Base-by-base conservation (phyloP, 2,113 vertebrate genomes). In the Paramisgurnus dabryanus region DNA sequence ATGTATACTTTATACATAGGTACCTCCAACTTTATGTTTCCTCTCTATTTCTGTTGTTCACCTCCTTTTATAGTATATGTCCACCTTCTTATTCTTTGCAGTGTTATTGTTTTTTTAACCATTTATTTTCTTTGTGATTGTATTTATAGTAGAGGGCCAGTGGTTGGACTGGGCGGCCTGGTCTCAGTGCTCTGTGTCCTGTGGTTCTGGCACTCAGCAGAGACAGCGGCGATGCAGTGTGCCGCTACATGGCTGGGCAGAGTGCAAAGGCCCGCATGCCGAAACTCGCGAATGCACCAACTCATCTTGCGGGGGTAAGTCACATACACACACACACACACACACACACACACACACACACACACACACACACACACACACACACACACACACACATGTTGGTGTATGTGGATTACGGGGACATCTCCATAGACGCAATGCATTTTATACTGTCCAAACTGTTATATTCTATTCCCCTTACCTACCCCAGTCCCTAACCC, bases 81-180 rank as follows among this genome's bases (percentile, higher is more conserved):
- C 22, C 22, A 22, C 22, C 22, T 22, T 22, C 22, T 22, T 22
- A 22, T 22, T 22, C 22, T 22, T 22, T 22, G 22, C 22, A 22
- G 22, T 22, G 22, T 22, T 22, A 22, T 22, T 22, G 22, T 22
- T 22, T 22, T 22, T 22, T 22, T 22, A 22, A 22, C 22, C 22
- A 22, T 22, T 22, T 22, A 22, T 22, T 22, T 86, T 87, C 90
- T 88, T 78, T 88, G 87, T 43, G 55, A 53, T n/a, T 67, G 15
- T 45, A 22, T 45, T 15, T 82, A 81, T 92, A 99, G 97, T 96
- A 93, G 97, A 98, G 91, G 96, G 97, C 85, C 96, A 98, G 93
- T 99, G 97, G 97, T 90, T 96, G 92, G 95, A 96, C 86, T 99
- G 97, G 97, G 95, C 95, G 66, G 87, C 94, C 18, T 99, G 97